Base-by-base conservation (phyloP, 2,797 vertebrate species). In the Anableps anableps region DNA sequence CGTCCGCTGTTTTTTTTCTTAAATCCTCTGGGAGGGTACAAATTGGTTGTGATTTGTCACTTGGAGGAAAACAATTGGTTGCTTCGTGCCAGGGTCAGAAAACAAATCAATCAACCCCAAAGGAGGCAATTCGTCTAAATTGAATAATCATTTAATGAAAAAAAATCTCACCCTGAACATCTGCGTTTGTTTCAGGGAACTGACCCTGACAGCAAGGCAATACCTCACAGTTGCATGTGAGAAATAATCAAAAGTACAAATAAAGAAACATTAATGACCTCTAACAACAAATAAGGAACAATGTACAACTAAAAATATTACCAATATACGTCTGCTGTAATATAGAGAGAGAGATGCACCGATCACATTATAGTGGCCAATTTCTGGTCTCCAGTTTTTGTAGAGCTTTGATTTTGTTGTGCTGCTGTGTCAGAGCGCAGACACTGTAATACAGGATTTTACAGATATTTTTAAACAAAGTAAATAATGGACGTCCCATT, bases 21-120 rank as follows among this genome's bases (percentile, higher is more conserved):
- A 26, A 45, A 75, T 81, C 74, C 47, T 26, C 76, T 41, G 53
- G 62, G 31, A 60, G 70, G 72, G 66, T 9, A 80, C 36, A 80
- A 79, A 83, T 51, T 74, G 72, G 79, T 85, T 80, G 86, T 77
- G 4, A 48, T 83, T 75, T 80, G 76, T 82, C 79, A 74, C 43
- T 83, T 83, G 51, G 80, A 64, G 80, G 58, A 83, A 86, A 83
- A 41, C 55, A 80, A 85, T 86, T 72, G 66, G 60, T 51, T 70
- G 70, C 34, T 82, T 83, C 11, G 55, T 83, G 86, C 83, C 86
- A 83, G 80, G 78, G 88, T 86, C 80, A 86, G 81, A 88, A 88
- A 86, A 88, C 76, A 86, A 82, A 89, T 92, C 88, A 85, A 89
- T 90, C 86, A 77, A 51, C 83, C 83, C 79, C 77, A 78, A 72